These are phyloP conservation scores for Procambarus clarkii DNA, from an alignment of 1,140 invertebrate genomes.

Conservation along the genomic window DNA sequence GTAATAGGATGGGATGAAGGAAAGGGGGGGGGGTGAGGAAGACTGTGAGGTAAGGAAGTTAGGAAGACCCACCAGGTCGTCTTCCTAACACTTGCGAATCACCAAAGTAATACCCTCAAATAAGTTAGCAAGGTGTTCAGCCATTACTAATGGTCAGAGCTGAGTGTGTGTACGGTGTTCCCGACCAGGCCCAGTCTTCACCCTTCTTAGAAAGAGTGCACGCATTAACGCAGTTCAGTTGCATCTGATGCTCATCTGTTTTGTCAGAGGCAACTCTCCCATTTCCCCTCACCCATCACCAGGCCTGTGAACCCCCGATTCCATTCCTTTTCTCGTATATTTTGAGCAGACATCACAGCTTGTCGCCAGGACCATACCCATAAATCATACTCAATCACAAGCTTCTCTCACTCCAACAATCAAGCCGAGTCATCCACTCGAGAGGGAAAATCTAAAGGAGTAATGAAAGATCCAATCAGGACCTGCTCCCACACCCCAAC, in stretches of 20 bases:
- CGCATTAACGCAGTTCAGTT: neutral
- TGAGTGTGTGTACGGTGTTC: no score
- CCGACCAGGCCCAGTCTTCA: no score
- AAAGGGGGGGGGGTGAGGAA: no score
- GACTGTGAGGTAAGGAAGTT: no score
- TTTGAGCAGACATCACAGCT: neutral
- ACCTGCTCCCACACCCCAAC: conserved; percentile 28
- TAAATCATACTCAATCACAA: conserved; percentile 27
- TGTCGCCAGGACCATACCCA: neutral
- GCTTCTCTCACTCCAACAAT: neutral
- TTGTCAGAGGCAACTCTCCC: no score
- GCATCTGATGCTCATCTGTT: neutral
- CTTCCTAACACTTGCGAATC: no score
- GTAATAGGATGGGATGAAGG: no score
- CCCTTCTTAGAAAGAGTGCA: no score
- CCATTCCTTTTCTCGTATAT: neutral
- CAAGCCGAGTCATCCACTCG: conserved; percentile 27
- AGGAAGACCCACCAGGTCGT: no score
- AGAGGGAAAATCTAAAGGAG: conserved; percentile 23
- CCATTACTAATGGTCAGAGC: no score
- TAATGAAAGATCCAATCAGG: conserved; percentile 43
- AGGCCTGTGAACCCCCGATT: neutral
- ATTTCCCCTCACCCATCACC: neutral
- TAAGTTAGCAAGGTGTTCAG: no score
- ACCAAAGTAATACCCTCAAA: no score